Evolutionary conservation across 2,888 invertebrate species (phyloP).

Genomic region (Polia nebulosa): DNA sequence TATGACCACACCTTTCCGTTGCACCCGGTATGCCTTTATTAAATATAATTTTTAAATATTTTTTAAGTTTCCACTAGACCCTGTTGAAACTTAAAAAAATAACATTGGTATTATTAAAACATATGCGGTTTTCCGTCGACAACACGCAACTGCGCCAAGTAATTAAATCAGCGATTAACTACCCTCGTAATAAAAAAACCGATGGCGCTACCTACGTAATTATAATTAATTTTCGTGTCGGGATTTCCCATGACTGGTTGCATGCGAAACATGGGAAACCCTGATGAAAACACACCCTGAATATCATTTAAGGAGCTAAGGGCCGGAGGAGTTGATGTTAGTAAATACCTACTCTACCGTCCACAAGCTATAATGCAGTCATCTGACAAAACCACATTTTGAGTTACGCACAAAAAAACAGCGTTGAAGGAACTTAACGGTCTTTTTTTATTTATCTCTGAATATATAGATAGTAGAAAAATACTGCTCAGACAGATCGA

Average conservation of each 20-base stretch:
- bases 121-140: conserved; percentile 11
- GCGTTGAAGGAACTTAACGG: no score
- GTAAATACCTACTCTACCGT: no score
- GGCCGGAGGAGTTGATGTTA: neutral
- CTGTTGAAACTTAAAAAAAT: neutral
- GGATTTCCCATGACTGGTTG: conserved; percentile 60
- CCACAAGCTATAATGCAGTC: no score
- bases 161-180: conserved; percentile 67
- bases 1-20: no score
- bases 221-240: conserved; percentile 56
- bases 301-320: conserved; percentile 12
- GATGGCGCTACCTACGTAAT: conserved; percentile 33
- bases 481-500: no score
- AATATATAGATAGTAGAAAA: no score
- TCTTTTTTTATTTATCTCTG: no score
- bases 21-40: no score
- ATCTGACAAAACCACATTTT: no score
- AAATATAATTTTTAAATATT: no score
- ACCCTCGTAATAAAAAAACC: conserved; percentile 59
- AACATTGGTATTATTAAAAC: conserved; percentile 29
- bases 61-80: no score
- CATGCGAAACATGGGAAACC: conserved; percentile 23
- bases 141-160: conserved; percentile 59
- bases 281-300: conserved; percentile 1
- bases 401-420: no score